These are phyloP conservation scores for Urophycis tenuis DNA, from an alignment of 2,797 vertebrate species.

Conservation along the genomic window DNA sequence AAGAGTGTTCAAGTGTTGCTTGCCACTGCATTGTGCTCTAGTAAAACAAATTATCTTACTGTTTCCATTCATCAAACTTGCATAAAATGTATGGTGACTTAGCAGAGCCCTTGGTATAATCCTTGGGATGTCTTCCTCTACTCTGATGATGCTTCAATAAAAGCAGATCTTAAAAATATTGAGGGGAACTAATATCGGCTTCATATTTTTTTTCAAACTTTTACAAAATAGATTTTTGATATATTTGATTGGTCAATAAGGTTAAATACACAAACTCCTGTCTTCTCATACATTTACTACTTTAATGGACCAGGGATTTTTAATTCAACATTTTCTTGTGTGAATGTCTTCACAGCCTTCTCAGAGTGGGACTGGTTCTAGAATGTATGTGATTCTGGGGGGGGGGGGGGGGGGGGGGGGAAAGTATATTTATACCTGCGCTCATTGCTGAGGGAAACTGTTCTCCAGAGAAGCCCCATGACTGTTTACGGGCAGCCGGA, in stretches of 20 bases:
- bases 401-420: constrained; percentile 51
- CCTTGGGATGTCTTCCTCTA: constrained; percentile 43
- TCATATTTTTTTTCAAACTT: constrained; percentile 17
- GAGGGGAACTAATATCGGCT: constrained; percentile 44
- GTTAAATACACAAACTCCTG: not conserved
- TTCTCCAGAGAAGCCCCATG: constrained; percentile 73
- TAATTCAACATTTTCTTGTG: constrained; percentile 49
- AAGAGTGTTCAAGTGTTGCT: constrained; percentile 33
- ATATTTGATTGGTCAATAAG: not conserved
- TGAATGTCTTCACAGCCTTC: constrained; percentile 48
- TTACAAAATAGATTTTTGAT: constrained; percentile 9
- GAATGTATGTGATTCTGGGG: constrained; percentile 69
- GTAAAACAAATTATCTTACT: constrained; percentile 28
- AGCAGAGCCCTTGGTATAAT: constrained; percentile 28
- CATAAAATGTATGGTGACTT: constrained; percentile 60
- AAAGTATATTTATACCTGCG: constrained; percentile 80
- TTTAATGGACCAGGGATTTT: not conserved
- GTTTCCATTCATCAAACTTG: constrained; percentile 16
- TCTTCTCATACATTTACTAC: constrained; percentile 33
- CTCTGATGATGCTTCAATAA: constrained; percentile 55
- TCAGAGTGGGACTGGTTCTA: constrained; percentile 58
- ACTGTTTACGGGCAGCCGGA: constrained; percentile 73
- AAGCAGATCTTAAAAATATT: constrained; percentile 41
- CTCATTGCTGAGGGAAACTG: constrained; percentile 79
- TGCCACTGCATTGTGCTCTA: constrained; percentile 6